Conservation (phyloP, 1,140 invertebrate species). For the Megalonaias nervosa region DNA sequence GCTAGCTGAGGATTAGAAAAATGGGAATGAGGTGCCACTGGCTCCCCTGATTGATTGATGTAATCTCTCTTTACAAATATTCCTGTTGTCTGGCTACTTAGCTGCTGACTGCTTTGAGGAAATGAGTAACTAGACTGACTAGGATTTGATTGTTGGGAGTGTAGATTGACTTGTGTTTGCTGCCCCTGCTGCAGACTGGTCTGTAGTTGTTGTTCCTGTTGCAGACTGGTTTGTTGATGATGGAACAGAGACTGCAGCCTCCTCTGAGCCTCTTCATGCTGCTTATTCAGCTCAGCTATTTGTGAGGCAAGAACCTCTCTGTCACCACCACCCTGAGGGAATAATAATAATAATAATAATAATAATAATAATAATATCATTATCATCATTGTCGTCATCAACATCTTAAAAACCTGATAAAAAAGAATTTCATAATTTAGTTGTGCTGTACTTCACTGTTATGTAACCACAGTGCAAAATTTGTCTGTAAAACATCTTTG, state of each 20-base stretch:
- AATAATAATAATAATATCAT: no score
- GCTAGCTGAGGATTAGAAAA: constrained; percentile 4
- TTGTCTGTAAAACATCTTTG: no score
- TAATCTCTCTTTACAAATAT: neutral
- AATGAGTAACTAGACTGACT: no score
- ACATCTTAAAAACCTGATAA: no score
- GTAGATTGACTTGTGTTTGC: constrained; percentile 17
- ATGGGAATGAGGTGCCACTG: no score
- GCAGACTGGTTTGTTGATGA: constrained; percentile 35
- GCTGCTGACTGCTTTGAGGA: no score
- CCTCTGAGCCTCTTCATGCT: constrained; percentile 60
- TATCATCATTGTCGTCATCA: neutral
- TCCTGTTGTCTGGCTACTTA: no score
- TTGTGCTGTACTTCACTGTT: neutral
- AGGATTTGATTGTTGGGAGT: constrained; percentile 2
- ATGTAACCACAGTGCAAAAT: neutral
- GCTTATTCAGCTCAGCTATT: constrained; percentile 59
- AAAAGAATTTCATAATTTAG: neutral
- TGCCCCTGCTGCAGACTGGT: constrained; percentile 35
- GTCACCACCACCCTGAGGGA: constrained; percentile 14
- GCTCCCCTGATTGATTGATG: neutral
- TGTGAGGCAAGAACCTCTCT: constrained; percentile 50
- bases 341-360: no score
- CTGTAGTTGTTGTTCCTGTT: constrained; percentile 33
- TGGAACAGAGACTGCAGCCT: constrained; percentile 49